Conservation (phyloP, 2,888 invertebrate species). For the Monochamus alternatus region DNA sequence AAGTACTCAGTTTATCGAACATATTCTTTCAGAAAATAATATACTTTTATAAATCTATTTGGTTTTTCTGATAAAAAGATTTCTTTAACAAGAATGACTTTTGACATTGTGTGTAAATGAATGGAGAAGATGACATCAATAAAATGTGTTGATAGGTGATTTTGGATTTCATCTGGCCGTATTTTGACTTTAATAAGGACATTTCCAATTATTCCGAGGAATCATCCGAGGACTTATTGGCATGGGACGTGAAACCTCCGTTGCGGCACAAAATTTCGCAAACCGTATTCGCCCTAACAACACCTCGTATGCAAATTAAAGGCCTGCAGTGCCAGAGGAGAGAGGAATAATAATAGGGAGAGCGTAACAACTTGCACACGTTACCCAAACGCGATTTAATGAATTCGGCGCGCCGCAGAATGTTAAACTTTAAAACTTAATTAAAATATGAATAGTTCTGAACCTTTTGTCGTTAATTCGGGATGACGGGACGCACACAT, state of each 20-base stretch:
- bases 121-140: too few relatives aligned
- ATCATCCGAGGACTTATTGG: background rate
- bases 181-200: too few relatives aligned
- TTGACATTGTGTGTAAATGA: too few relatives aligned
- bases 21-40: too few relatives aligned
- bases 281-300: background rate
- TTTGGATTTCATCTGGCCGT: too few relatives aligned
- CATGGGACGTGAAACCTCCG: background rate
- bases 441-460: conserved; percentile 48
- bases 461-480: conserved; percentile 33
- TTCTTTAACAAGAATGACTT: too few relatives aligned
- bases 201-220: too few relatives aligned
- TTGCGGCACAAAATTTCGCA: background rate
- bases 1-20: too few relatives aligned
- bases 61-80: too few relatives aligned
- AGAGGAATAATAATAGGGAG: background rate
- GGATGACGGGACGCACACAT: conserved; percentile 9
- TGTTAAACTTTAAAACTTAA: conserved; percentile 50
- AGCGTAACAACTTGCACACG: conserved; percentile 9
- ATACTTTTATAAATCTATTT: too few relatives aligned
- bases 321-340: background rate
- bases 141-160: too few relatives aligned
- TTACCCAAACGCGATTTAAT: conserved; percentile 31
- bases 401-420: conserved; percentile 41
- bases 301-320: background rate